phyloP scores from a whole-genome alignment of 2,888 invertebrate genomes.

The Leucophenga maculata region DNA sequence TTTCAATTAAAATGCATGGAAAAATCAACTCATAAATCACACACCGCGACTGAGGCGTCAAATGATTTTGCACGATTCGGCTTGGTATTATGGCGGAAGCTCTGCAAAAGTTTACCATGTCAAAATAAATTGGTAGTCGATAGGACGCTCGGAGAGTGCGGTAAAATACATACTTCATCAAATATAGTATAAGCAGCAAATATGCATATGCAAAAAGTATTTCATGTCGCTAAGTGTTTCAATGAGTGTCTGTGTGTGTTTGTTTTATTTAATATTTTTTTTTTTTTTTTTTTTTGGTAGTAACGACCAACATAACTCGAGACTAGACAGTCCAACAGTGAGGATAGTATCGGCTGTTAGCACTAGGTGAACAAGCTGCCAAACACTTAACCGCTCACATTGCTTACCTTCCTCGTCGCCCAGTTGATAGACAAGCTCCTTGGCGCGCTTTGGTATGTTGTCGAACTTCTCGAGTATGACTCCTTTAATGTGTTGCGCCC shows the following conservation, averaged over 20 bases:
- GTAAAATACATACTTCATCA: too few relatives aligned
- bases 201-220: constrained; percentile 20
- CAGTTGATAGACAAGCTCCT: constrained; percentile 86
- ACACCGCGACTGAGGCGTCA: constrained; percentile 39
- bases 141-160: neutral
- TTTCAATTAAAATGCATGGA: constrained; percentile 50
- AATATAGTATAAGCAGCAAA: constrained; percentile 10
- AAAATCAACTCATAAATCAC: constrained; percentile 52
- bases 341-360: neutral
- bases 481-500: constrained; percentile 75
- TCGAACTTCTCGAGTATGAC: constrained; percentile 96
- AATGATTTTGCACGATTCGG: constrained; percentile 52
- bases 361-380: constrained; percentile 25
- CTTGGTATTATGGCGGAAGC: constrained; percentile 8
- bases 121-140: constrained; percentile 18
- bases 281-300: neutral
- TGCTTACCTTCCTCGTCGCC: constrained; percentile 75
- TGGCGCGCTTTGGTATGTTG: constrained; percentile 94
- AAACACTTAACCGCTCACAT: neutral
- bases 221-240: neutral
- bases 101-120: constrained; percentile 4
- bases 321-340: too few relatives aligned
- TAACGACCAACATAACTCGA: neutral
- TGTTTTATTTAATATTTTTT: neutral
- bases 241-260: constrained; percentile 9